A percentile compares a stretch with the other conserved stretches of the same genome.
These are phyloP conservation scores for Habropoda laboriosa DNA, from an alignment of 1,140 invertebrate species.

Conservation along the genomic window DNA sequence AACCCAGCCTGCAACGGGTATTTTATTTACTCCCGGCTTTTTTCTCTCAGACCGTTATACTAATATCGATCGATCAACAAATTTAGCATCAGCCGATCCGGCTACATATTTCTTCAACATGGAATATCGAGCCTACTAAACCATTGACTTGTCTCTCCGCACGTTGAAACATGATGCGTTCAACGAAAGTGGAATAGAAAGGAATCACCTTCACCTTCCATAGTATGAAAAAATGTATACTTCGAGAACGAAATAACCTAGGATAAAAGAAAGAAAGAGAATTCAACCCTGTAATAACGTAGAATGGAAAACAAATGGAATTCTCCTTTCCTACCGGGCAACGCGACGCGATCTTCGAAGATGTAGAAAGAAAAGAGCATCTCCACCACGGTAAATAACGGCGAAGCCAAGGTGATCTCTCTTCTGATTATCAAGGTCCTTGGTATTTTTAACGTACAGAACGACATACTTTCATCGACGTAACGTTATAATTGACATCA, in stretches of 20 bases:
- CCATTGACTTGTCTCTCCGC: not conserved
- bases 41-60: not conserved
- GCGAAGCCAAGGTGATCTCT: not conserved
- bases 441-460: conserved; percentile 6
- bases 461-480: conserved; percentile 29
- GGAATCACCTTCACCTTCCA: no score
- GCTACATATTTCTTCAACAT: not conserved
- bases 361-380: not conserved
- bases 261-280: no score
- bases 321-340: no score
- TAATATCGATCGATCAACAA: conserved; percentile 26
- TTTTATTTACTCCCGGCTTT: conserved; percentile 27
- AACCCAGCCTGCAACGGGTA: not conserved
- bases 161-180: no score
- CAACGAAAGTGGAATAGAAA: no score
- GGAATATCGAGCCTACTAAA: not conserved
- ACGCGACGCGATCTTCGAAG: no score
- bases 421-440: not conserved
- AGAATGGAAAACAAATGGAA: not conserved
- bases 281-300: no score
- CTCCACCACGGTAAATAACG: not conserved
- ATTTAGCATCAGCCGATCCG: conserved; percentile 30
- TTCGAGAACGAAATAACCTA: no score
- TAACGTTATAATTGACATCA: conserved; percentile 38
- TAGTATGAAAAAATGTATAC: no score